Evolutionary conservation across 2,888 invertebrate genomes (phyloP).

Genomic region (Brachyopa scutellaris): DNA sequence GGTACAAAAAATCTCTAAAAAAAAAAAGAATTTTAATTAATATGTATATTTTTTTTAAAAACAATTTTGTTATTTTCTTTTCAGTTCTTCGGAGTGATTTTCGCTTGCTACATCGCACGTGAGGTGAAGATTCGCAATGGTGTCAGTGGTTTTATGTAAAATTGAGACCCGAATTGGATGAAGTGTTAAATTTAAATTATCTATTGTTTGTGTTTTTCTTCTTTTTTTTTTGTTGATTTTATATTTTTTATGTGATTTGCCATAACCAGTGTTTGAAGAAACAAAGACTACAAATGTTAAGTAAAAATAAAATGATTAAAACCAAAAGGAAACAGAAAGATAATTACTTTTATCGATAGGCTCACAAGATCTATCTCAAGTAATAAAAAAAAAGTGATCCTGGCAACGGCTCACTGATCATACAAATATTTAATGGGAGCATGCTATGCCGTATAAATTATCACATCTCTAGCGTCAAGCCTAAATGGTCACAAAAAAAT

Average conservation of each 20-base stretch:
- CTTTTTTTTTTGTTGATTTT: slow-evolving; percentile 16
- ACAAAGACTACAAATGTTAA: slow-evolving; percentile 15
- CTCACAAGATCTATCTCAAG: too few species aligned
- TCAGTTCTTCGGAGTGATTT: slow-evolving; percentile 81
- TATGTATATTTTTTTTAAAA: not conserved
- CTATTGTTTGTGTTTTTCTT: too few species aligned
- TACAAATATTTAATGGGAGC: too few species aligned
- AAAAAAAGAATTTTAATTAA: not conserved
- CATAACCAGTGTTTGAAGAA: slow-evolving; percentile 26
- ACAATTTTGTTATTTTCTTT: slow-evolving; percentile 43
- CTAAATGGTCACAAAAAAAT: too few species aligned
- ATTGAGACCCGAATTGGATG: slow-evolving; percentile 7
- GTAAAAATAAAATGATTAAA: slow-evolving; percentile 27
- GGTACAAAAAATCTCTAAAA: slow-evolving; percentile 82
- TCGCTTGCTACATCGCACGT: slow-evolving; percentile 81
- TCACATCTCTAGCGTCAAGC: too few species aligned
- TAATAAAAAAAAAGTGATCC: too few species aligned
- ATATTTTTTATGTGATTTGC: slow-evolving; percentile 38
- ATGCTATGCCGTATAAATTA: too few species aligned
- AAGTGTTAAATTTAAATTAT: slow-evolving; percentile 20
- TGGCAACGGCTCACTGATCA: too few species aligned
- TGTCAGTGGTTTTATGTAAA: slow-evolving; percentile 78
- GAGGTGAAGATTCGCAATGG: slow-evolving; percentile 81
- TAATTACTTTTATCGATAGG: too few species aligned
- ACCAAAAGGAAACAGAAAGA: too few species aligned